These are phyloP conservation scores for Gerosis bhagava DNA, from an alignment of 2,888 invertebrate species.

Conservation along the genomic window DNA sequence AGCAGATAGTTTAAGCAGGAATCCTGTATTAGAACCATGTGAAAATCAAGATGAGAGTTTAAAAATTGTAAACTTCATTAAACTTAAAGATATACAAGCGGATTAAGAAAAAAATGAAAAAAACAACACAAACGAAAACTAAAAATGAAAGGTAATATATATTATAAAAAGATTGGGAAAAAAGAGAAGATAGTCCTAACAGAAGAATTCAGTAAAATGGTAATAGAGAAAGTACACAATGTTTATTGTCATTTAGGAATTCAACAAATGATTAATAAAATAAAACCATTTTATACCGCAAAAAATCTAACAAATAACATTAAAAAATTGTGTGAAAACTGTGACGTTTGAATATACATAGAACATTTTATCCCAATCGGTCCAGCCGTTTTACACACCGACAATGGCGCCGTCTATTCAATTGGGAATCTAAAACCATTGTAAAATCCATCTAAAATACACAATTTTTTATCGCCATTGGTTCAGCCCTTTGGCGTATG, in stretches of 20 bases:
- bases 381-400: too few species aligned
- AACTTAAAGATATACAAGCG: neutral
- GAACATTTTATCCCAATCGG: too few species aligned
- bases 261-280: conserved; percentile 18
- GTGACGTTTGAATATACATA: too few species aligned
- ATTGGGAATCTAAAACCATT: too few species aligned
- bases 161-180: neutral
- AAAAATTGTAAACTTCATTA: conserved; percentile 35
- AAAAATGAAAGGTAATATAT: neutral
- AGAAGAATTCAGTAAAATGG: conserved; percentile 10
- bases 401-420: too few species aligned
- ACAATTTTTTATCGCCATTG: too few species aligned
- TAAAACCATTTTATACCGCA: conserved; percentile 14
- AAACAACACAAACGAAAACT: conserved; percentile 1
- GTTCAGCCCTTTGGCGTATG: too few species aligned
- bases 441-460: too few species aligned
- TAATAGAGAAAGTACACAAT: too few species aligned
- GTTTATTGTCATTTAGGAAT: conserved; percentile 18
- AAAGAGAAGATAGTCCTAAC: conserved; percentile 9
- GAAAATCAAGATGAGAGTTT: conserved; percentile 33
- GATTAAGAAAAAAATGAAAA: neutral
- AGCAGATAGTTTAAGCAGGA: conserved; percentile 36
- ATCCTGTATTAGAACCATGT: conserved; percentile 33
- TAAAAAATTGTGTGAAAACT: too few species aligned
- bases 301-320: conserved; percentile 22